Evolutionary conservation across 1,140 invertebrate genomes (phyloP), one percentile per base, ranked within the genome.

Genomic region (Oryzaephilus surinamensis): DNA sequence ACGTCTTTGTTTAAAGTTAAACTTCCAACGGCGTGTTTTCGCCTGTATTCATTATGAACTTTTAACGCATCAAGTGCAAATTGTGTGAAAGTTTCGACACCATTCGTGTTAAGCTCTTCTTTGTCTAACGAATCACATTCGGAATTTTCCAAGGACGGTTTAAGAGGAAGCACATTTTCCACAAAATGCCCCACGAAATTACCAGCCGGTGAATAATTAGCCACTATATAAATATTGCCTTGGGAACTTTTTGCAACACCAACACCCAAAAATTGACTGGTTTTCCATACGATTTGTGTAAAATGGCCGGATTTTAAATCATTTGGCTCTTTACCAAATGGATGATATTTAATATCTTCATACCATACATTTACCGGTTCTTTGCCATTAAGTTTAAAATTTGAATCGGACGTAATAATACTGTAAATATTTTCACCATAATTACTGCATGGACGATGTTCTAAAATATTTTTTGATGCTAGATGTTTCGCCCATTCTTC

Each of bases 391-490:
- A 85, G 67, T 10, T 61, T 57, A n/a, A 77, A 76, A 36, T 74
- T 78, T 4, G 76, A 73, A 59, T 82, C 74, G 0, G 78, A 79
- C 24, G 78, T 79, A 74, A 79, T 84, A 50, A 76, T 70, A 39
- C 73, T 77, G 52, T 79, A 89, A 38, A 89, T 75, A 58, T 89
- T 90, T 57, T 89, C 86, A 1, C 86, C 84, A 58, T 87, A 87
- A 14, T 77, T 72, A 41, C 70, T 73, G 46, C 82, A 74, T 14
- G 74, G 70, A 18, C 85, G 77, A 57, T 93, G 89, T 44, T 82
- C 70, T 48, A 90, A 69, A 32, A 63, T 66, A 23, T 80, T 77
- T 40, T 64, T 76, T 18, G 70, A 66, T 1, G 78, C 79, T 14
- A 92, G 55, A 34, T 74, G 66, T 41, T 82, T 78, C 0, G 86